Evolutionary conservation across 1,140 invertebrate genomes (phyloP), one percentile per base, ranked within the genome.

Genomic region (Zaprionus lachaisei): DNA sequence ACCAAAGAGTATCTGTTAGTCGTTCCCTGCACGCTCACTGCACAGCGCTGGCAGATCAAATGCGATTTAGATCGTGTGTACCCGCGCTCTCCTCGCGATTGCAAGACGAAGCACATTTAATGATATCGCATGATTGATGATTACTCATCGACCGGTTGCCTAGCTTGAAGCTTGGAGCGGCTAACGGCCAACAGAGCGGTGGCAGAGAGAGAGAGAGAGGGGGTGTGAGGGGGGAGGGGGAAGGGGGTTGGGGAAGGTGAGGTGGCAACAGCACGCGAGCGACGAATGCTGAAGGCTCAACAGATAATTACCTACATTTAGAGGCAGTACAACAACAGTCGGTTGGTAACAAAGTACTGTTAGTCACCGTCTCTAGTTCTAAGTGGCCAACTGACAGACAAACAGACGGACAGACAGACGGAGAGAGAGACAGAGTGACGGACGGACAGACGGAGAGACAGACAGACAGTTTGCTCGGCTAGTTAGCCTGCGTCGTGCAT

Each of bases 111-210:
- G 80, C 80, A 79, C 71, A 81, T 81, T 87, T 83, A 79, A 89
- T 87, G 84, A 86, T 79, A 84, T 89, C 81, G 81, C 69, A 79
- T 84, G 84, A 87, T 87, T 83, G 78, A 83, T 81, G 84, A 87
- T 87, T 87, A 87, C 81, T 87, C 84, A 87, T 89, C 84, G 84
- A 87, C 84, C 85, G 84, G 84, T 86, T 77, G 65, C 71, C 20
- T 44, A 26, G 11, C 72, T 76, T 47, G 41, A 34, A 34, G n/a
- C 41, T 72, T 73, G 49, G 67, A 72, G 58, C 57, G 44, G 7
- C 66, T 56, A 61, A 68, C 75, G 37, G 69, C 54, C 24, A 9
- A 44, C 5, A 20, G n/a, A 5, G 14, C 24, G 4, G 2, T 20
- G 22, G 9, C 1, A 4, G n/a, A 9, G n/a, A 2, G 4, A 20